Conservation (phyloP, 2,113 vertebrate genomes). For the Psephotus haematonotus region DNA sequence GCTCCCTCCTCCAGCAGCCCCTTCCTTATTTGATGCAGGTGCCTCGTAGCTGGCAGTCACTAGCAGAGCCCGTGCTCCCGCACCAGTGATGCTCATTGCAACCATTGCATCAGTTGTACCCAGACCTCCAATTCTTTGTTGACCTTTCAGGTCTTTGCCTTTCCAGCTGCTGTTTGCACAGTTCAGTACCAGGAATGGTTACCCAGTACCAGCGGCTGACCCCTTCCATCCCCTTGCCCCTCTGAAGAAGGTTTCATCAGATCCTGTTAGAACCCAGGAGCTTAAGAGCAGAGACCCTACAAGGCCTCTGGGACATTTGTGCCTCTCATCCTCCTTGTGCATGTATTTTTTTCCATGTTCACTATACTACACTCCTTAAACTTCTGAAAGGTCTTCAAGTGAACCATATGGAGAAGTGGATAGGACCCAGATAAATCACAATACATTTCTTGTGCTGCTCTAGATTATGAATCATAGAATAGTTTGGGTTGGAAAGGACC, state of each 20-base stretch:
- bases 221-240: not conserved
- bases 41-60: not conserved
- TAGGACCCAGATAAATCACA: not conserved
- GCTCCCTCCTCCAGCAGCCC: not conserved
- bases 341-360: not conserved
- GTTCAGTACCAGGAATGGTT: not conserved
- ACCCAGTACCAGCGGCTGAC: not conserved
- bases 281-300: not conserved
- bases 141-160: not conserved
- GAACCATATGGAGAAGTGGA: not conserved
- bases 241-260: not conserved
- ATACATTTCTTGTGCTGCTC: not conserved
- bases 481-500: no score
- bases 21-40: not conserved
- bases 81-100: not conserved
- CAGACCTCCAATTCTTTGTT: not conserved
- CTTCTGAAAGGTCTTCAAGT: conserved; percentile 8
- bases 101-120: not conserved
- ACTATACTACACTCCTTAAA: not conserved
- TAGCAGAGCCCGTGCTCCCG: not conserved
- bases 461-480: not conserved
- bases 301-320: not conserved
- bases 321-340: not conserved
- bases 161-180: not conserved
- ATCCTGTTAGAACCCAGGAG: conserved; percentile 3